Base-by-base conservation (phyloP, 2,113 vertebrate genomes). In the Halichoerus grypus region DNA sequence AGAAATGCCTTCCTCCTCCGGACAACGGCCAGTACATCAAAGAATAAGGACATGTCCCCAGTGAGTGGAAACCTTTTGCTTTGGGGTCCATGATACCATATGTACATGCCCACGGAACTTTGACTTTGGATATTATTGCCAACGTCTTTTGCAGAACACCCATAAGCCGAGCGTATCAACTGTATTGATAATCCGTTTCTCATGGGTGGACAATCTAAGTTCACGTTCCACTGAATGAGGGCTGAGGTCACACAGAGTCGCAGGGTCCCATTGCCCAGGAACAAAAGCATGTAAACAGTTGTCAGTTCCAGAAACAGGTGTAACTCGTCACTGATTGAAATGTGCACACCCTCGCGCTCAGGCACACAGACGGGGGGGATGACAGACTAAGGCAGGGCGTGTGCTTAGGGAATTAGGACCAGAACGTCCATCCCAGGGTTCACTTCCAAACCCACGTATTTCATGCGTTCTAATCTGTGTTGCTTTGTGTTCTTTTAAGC, bases 361-460 rank as follows among this genome's bases (percentile, higher is more conserved):
- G 55, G 77, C 57, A 3, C 61, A 0, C 2, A 3, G 46, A 31
- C 1, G 7, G 15, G 1, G 1, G n/a, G 46, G 0, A 5, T 2
- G 15, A 4, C 4, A 15, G 79, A 26, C 7, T 2, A 3, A 51
- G 49, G 31, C 69, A 18, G 19, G 31, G 2, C 4, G 5, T 65
- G 18, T 31, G 49, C 55, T 36, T 11, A 4, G 53, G 31, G 42
- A 65, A 13, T 16, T 0, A 4, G 57, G 55, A 33, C 24, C 49
- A 13, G 63, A 18, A 42, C 31, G 0, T 3, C 5, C 2, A 5
- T 3, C 9, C n/a, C 81, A 0, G 0, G 18, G 42, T 10, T 4
- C 5, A 2, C 7, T 4, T 61, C 67, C 53, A 36, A 33, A 77
- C 16, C 24, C n/a, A 1, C 0, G 0, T 1, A 3, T 31, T 46